Evolutionary conservation across 1,140 invertebrate species (phyloP).

Genomic region (Pseudobourletiella spinata): DNA sequence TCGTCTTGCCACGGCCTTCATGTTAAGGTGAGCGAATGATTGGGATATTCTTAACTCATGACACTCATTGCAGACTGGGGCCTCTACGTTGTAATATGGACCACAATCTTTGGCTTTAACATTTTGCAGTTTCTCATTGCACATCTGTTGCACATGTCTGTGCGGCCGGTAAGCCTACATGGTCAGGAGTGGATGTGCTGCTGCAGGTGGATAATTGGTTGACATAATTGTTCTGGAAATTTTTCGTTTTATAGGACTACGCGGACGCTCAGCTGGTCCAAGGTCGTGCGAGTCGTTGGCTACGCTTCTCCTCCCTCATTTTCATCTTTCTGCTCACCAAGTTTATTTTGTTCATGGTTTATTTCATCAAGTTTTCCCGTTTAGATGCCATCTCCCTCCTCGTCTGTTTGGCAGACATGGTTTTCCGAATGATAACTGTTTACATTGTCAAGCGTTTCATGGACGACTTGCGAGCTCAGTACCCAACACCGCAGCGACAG

Average conservation of each 20-base stretch:
- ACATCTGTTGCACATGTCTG: not conserved
- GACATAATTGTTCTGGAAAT: too few relatives aligned
- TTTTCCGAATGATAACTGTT: not conserved
- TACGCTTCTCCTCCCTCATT: not conserved
- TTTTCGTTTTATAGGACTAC: too few relatives aligned
- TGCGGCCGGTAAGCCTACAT: conserved; percentile 3
- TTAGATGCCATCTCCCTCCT: not conserved
- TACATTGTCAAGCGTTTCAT: not conserved
- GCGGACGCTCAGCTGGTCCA: not conserved
- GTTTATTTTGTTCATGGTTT: not conserved
- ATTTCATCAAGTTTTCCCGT: not conserved
- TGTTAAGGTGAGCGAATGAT: too few relatives aligned
- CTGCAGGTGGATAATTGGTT: too few relatives aligned
- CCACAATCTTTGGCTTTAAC: not conserved
- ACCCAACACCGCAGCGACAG: not conserved
- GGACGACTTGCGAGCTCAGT: not conserved
- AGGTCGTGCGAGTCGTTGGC: not conserved
- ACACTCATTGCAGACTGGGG: conserved; percentile 6
- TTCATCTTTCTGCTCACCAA: not conserved
- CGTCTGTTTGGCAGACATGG: not conserved
- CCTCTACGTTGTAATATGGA: not conserved
- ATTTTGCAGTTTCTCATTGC: not conserved
- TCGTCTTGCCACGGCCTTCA: too few relatives aligned
- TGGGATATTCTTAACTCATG: too few relatives aligned
- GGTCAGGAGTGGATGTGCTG: too few relatives aligned